A percentile compares a stretch with the other conserved stretches of the same genome.
Conservation (phyloP, 64 coral and sea anemone species). For the Pocillopora verrucosa region DNA sequence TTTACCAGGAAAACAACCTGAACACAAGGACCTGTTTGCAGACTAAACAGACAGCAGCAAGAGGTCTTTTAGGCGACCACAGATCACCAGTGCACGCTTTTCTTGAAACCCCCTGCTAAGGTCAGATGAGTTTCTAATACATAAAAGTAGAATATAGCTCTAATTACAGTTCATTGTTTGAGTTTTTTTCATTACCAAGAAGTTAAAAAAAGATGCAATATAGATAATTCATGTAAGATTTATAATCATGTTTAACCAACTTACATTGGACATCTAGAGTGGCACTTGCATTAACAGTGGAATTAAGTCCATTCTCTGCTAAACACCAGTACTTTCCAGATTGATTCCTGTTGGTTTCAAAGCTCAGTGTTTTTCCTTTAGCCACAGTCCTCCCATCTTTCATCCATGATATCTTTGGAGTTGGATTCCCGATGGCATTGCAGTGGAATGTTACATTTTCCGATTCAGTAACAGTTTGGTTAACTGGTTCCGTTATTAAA, state of each 20-base stretch:
- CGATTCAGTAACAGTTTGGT: background rate
- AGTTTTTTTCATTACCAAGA: too few species aligned
- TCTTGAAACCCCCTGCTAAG: too few species aligned
- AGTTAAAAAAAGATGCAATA: too few species aligned
- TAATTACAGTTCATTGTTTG: too few species aligned
- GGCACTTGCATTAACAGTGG: background rate
- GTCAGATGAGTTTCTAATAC: too few species aligned
- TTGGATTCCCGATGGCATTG: conserved; percentile 6
- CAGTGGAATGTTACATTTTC: background rate
- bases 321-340: conserved; percentile 16
- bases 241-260: background rate
- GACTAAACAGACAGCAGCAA: too few species aligned
- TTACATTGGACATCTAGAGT: conserved; percentile 1
- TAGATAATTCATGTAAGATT: too few species aligned
- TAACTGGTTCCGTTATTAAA: background rate
- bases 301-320: conserved; percentile 3
- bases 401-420: background rate
- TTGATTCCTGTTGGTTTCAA: background rate
- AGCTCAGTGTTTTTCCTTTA: background rate
- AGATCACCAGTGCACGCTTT: too few species aligned
- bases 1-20: too few species aligned
- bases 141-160: too few species aligned
- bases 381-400: conserved; percentile 4
- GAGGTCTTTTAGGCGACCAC: too few species aligned
- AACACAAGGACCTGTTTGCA: too few species aligned